Evolutionary conservation across 37 sponge, comb jelly and placozoan species (phyloP).

Genomic region (Spongilla lacustris): DNA sequence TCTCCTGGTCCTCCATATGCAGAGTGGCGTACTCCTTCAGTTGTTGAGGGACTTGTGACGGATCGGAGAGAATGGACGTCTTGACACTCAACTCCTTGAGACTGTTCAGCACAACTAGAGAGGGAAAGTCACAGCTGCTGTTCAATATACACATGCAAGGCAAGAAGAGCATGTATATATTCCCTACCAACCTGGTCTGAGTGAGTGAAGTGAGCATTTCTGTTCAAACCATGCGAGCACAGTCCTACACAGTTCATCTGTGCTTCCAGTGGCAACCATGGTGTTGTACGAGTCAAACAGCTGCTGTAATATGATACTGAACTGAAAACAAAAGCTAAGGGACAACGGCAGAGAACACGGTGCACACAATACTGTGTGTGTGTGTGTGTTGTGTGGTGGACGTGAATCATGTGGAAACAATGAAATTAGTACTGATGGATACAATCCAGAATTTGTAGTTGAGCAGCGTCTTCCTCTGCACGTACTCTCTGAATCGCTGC

Average conservation of each 20-base stretch:
- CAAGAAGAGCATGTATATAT: neutral
- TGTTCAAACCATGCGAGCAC: slow-evolving; percentile 84
- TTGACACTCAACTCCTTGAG: slow-evolving; percentile 74
- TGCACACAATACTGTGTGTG: too few species aligned
- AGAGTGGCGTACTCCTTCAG: slow-evolving; percentile 51
- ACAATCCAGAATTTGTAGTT: slow-evolving; percentile 95
- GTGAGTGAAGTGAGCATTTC: slow-evolving; percentile 73
- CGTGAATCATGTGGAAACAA: slow-evolving; percentile 20
- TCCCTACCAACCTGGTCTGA: slow-evolving; percentile 72
- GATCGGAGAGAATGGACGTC: slow-evolving; percentile 84
- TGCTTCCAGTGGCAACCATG: slow-evolving; percentile 65
- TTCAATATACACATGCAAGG: too few species aligned
- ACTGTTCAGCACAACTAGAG: slow-evolving; percentile 75
- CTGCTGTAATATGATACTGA: slow-evolving; percentile 77
- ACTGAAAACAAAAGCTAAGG: slow-evolving; percentile 43
- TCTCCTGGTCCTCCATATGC: too few species aligned
- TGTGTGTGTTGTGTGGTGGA: neutral
- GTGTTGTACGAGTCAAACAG: slow-evolving; percentile 88
- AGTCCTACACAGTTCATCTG: slow-evolving; percentile 81
- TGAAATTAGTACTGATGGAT: slow-evolving; percentile 49
- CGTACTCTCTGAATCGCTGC: slow-evolving; percentile 71
- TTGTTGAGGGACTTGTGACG: slow-evolving; percentile 73
- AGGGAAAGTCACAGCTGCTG: too few species aligned
- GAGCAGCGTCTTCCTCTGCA: slow-evolving; percentile 64
- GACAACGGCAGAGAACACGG: too few species aligned